Percentiles rank a stretch among this genome's conserved stretches.
phyloP scores from a whole-genome alignment of 2,113 vertebrate species.

The Stigmatopora argus region DNA sequence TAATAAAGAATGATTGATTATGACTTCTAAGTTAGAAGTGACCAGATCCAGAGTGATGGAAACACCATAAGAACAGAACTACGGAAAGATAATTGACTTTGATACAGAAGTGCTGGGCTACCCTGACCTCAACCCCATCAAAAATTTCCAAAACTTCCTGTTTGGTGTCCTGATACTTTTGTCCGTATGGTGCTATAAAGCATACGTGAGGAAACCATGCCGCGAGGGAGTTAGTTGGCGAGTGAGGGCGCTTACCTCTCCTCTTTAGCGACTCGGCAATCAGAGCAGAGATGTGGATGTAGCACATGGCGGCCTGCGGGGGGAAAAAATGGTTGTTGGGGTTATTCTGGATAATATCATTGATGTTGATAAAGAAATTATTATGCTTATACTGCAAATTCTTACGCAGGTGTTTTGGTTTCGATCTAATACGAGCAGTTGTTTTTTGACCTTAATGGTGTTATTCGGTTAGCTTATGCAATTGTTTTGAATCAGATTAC shows the following conservation, averaged over 20 bases:
- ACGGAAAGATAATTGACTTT: neutral
- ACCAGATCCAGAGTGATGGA: conserved; percentile 1
- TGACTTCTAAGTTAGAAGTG: conserved; percentile 9
- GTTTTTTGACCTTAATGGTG: no score
- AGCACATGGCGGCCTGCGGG: conserved; percentile 95
- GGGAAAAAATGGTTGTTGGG: neutral
- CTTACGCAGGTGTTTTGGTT: no score
- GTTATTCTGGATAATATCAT: no score
- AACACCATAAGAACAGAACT: conserved; percentile 12
- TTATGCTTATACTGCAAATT: no score
- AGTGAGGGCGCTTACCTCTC: conserved; percentile 78
- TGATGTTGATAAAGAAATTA: no score
- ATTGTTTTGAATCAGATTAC: no score
- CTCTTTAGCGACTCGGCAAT: conserved; percentile 96
- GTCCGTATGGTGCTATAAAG: neutral
- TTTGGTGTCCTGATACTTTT: neutral
- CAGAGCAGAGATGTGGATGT: conserved; percentile 95
- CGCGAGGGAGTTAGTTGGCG: neutral
- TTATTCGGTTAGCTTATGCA: no score
- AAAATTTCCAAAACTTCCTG: neutral
- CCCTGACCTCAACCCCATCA: neutral
- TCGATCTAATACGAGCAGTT: no score
- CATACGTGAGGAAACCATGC: conserved; percentile 1
- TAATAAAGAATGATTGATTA: conserved; percentile 16
- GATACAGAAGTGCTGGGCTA: neutral